Conservation (phyloP, 2,113 vertebrate species). For the Triplophysa rosa region DNA sequence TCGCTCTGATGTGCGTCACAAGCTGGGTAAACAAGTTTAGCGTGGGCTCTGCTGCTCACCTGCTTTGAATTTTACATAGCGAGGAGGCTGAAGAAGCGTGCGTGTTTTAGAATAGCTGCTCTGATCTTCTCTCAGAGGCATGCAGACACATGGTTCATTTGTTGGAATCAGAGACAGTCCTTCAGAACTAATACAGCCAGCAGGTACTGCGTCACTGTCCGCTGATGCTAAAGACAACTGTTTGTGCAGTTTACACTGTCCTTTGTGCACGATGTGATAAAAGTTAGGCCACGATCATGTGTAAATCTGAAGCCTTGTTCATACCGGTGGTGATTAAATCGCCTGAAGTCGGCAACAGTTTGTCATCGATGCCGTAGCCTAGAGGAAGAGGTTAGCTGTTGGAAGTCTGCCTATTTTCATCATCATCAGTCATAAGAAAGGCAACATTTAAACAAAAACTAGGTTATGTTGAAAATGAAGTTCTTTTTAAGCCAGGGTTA, state of each 20-base stretch:
- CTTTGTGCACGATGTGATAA: too few relatives aligned
- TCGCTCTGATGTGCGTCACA: conserved; percentile 35
- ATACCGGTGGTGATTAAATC: too few relatives aligned
- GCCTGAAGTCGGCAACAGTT: too few relatives aligned
- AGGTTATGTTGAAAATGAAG: too few relatives aligned
- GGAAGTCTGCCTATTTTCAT: too few relatives aligned
- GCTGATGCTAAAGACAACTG: conserved; percentile 8
- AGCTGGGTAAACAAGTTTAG: conserved; percentile 27
- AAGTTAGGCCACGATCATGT: too few relatives aligned
- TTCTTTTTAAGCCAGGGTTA: background rate
- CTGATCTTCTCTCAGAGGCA: conserved; percentile 22
- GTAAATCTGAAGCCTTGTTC: too few relatives aligned
- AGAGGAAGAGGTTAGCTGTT: too few relatives aligned
- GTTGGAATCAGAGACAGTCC: conserved; percentile 19
- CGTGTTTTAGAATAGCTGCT: conserved; percentile 20
- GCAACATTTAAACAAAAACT: too few relatives aligned
- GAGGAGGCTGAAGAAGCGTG: conserved; percentile 10
- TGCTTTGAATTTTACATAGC: conserved; percentile 31
- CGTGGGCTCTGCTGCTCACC: conserved; percentile 13
- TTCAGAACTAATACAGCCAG: background rate
- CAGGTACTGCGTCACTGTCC: conserved; percentile 17
- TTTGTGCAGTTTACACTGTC: background rate
- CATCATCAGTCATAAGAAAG: too few relatives aligned
- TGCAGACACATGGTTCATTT: conserved; percentile 28
- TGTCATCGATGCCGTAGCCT: too few relatives aligned